Conservation (phyloP, 2,888 invertebrate species). For the Strigamia transsilvanica region DNA sequence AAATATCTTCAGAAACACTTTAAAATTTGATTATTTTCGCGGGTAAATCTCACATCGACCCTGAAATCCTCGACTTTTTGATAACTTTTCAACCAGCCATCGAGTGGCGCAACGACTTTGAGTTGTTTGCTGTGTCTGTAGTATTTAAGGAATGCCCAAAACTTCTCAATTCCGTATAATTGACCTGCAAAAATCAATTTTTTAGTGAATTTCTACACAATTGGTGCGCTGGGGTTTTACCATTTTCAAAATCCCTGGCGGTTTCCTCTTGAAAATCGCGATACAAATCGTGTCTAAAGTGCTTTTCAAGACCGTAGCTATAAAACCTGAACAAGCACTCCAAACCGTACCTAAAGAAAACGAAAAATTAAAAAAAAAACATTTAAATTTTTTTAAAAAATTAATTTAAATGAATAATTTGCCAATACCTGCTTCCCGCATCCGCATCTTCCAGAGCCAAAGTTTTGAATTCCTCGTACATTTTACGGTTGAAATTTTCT, state of each 20-base stretch:
- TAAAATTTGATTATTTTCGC: background rate
- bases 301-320: slow-evolving; percentile 95
- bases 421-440: slow-evolving; percentile 79
- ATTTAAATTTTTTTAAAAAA: background rate
- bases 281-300: slow-evolving; percentile 94
- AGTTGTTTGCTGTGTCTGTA: slow-evolving; percentile 82
- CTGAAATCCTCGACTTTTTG: slow-evolving; percentile 87
- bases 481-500: slow-evolving; percentile 96
- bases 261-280: slow-evolving; percentile 96
- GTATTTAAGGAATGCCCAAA: slow-evolving; percentile 99
- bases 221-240: no score
- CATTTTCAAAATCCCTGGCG: slow-evolving; percentile 84
- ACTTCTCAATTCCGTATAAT: slow-evolving; percentile 97
- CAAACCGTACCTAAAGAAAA: slow-evolving; percentile 67
- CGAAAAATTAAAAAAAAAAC: slow-evolving; percentile 50
- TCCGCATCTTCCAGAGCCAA: slow-evolving; percentile 93
- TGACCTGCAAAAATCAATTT: slow-evolving; percentile 73
- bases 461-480: slow-evolving; percentile 95
- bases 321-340: slow-evolving; percentile 90
- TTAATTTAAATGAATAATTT: background rate
- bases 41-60: slow-evolving; percentile 57
- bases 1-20: background rate
- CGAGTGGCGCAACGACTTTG: slow-evolving; percentile 77
- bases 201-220: no score
- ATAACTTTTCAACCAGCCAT: slow-evolving; percentile 78